phyloP scores from a whole-genome alignment of 2,797 vertebrate species.

The Rhadinocentrus ornatus region DNA sequence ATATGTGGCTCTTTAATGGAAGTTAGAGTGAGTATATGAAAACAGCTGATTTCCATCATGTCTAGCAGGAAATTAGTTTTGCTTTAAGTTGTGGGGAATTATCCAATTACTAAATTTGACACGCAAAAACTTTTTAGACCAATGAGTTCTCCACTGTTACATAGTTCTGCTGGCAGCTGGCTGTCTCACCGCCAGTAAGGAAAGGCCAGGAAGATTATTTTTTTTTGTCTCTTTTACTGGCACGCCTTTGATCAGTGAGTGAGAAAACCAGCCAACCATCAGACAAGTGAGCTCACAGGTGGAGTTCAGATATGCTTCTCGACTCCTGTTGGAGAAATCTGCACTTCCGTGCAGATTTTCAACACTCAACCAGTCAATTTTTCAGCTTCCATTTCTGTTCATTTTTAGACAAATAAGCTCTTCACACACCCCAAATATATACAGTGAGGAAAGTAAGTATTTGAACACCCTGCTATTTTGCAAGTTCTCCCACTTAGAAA shows the following conservation, averaged over 20 bases:
- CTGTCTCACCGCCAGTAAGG: conserved; percentile 6
- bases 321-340: conserved; percentile 17
- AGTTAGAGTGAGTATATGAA: background rate
- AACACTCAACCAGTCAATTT: background rate
- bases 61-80: background rate
- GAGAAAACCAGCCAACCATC: conserved; percentile 45
- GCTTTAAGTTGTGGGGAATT: background rate
- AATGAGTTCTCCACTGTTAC: background rate
- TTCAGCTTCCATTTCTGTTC: background rate
- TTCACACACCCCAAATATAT: background rate
- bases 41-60: background rate
- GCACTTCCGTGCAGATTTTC: conserved; percentile 14
- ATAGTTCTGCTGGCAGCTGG: conserved; percentile 4
- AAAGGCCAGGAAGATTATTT: conserved; percentile 12
- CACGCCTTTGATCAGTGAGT: conserved; percentile 35
- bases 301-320: conserved; percentile 20
- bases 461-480: too few species aligned
- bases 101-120: too few species aligned
- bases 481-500: too few species aligned
- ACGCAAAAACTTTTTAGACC: background rate
- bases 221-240: conserved; percentile 29
- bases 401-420: background rate
- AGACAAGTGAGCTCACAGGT: conserved; percentile 31
- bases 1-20: background rate
- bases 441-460: too few species aligned